A percentile compares a stretch with the other conserved stretches of the same genome.
phyloP scores from a whole-genome alignment of 1,140 invertebrate species.

The Zaprionus ghesquierei region DNA sequence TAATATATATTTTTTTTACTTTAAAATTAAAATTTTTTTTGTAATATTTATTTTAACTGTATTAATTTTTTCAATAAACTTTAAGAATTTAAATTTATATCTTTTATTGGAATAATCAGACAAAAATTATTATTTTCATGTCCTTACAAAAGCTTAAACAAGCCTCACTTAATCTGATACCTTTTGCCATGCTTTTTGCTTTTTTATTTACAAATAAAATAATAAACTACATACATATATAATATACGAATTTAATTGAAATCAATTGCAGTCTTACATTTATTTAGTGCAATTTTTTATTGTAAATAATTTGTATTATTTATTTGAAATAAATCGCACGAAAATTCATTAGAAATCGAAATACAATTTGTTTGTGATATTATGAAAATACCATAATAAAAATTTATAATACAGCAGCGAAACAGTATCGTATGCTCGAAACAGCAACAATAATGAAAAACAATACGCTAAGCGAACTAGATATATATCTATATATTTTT shows the following conservation, averaged over 20 bases:
- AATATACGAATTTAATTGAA: not conserved
- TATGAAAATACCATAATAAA: not conserved
- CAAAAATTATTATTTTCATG: too few relatives aligned
- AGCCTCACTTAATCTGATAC: too few relatives aligned
- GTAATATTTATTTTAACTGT: too few relatives aligned
- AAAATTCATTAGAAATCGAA: slow-evolving; percentile 62
- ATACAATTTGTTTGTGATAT: slow-evolving; percentile 43
- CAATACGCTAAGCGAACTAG: slow-evolving; percentile 22
- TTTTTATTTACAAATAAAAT: not conserved
- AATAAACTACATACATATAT: not conserved
- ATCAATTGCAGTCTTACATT: not conserved
- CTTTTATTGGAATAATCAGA: too few relatives aligned
- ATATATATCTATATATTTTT: too few relatives aligned
- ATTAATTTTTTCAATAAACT: too few relatives aligned
- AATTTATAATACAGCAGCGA: slow-evolving; percentile 4
- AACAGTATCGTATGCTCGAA: slow-evolving; percentile 15
- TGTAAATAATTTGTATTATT: slow-evolving; percentile 32
- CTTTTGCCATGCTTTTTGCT: too few relatives aligned
- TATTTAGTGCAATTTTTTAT: slow-evolving; percentile 10
- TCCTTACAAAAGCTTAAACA: too few relatives aligned
- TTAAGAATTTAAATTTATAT: too few relatives aligned
- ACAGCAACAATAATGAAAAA: slow-evolving; percentile 12
- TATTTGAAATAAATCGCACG: slow-evolving; percentile 9
- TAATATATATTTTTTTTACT: too few relatives aligned
- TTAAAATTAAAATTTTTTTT: too few relatives aligned